Evolutionary conservation across 2,797 vertebrate species (phyloP).

Genomic region (Rhynchotus rufescens): DNA sequence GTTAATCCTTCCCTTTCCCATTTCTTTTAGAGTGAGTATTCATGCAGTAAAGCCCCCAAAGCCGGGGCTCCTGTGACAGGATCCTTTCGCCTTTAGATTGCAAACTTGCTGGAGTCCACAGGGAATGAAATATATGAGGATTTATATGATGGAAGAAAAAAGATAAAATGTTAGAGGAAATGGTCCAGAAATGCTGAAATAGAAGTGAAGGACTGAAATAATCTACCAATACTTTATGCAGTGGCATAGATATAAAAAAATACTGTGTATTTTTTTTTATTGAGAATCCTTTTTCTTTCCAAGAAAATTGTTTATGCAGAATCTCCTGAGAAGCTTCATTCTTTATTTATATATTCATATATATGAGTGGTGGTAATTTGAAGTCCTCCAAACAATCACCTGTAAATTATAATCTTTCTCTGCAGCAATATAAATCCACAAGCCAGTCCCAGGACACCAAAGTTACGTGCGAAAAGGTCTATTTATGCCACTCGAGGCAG

Average conservation of each 20-base stretch:
- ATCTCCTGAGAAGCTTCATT: slow-evolving; percentile 67
- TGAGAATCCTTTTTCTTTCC: slow-evolving; percentile 65
- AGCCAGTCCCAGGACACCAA: slow-evolving; percentile 63
- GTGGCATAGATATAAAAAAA: slow-evolving; percentile 26
- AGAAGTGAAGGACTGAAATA: slow-evolving; percentile 67
- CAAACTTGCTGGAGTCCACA: not conserved
- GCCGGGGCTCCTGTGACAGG: not conserved
- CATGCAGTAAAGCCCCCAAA: not conserved
- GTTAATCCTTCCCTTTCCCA: not conserved
- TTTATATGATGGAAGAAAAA: slow-evolving; percentile 37
- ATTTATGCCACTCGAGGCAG: slow-evolving; percentile 57
- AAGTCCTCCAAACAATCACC: slow-evolving; percentile 73
- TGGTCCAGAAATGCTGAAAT: slow-evolving; percentile 60
- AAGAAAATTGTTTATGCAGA: slow-evolving; percentile 72
- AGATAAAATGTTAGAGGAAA: slow-evolving; percentile 61
- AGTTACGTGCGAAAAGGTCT: not conserved
- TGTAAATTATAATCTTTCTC: slow-evolving; percentile 72
- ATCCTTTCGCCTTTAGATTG: not conserved
- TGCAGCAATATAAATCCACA: slow-evolving; percentile 55
- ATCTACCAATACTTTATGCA: slow-evolving; percentile 61
- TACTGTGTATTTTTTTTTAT: slow-evolving; percentile 8
- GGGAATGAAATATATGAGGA: slow-evolving; percentile 15
- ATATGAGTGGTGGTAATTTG: slow-evolving; percentile 66
- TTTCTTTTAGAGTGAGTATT: not conserved
- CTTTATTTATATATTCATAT: slow-evolving; percentile 74